These are phyloP conservation scores for Nycteola revayana DNA, from an alignment of 2,888 invertebrate genomes.

Conservation along the genomic window DNA sequence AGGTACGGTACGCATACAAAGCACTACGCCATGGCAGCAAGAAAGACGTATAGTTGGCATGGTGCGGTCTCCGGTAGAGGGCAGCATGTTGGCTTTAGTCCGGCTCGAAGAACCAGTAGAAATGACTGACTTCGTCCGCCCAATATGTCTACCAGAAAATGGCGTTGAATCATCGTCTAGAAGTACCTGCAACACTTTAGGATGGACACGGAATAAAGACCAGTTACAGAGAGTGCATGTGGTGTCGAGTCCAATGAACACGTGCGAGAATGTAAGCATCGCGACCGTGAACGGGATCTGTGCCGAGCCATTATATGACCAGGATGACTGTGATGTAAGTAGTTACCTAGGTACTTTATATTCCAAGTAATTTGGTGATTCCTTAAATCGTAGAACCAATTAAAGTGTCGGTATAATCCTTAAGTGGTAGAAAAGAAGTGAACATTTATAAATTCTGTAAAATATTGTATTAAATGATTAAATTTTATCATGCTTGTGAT, in stretches of 20 bases:
- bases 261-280: conserved; percentile 93
- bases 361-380: no score
- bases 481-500: no score
- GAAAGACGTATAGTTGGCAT: conserved; percentile 91
- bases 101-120: conserved; percentile 88
- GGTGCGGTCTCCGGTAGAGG: conserved; percentile 94
- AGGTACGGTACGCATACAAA: conserved; percentile 88
- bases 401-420: no score
- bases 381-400: no score
- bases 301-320: conserved; percentile 89
- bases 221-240: conserved; percentile 91
- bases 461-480: no score
- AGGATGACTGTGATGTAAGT: conserved; percentile 92
- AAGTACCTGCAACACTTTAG: conserved; percentile 89
- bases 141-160: conserved; percentile 89
- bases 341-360: no score
- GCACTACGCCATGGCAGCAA: conserved; percentile 94
- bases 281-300: conserved; percentile 92
- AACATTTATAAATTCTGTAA: no score
- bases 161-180: conserved; percentile 43
- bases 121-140: conserved; percentile 91
- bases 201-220: conserved; percentile 93
- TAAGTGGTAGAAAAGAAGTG: no score
- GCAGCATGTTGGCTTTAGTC: conserved; percentile 91
- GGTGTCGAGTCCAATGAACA: conserved; percentile 88